Evolutionary conservation across 2,888 invertebrate genomes (phyloP), one percentile per base, ranked within the genome.

Genomic region (Drosophila tanythrix): DNA sequence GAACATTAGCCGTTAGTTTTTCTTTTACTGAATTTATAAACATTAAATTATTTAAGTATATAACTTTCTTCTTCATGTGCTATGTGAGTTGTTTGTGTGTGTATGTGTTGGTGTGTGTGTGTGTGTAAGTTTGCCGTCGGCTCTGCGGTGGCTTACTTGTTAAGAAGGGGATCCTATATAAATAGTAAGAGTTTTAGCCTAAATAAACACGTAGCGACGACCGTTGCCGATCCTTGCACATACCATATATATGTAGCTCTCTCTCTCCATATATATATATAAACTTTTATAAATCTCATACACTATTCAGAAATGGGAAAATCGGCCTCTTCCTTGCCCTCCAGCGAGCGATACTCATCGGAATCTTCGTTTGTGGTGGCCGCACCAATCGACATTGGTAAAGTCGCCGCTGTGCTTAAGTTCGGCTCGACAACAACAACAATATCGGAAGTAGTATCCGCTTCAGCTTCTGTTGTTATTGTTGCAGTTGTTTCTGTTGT

Each of bases 311-410:
- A 90, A 79, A 89, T 83, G 60, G 91, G 82, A 84, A 91, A 93
- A 79, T 92, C 91, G 56, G 79, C 82, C 62, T 93, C 93, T 61
- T 93, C 93, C 85, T 92, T 93, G 72, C 90, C 90, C 80, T 93
- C 93, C 72, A 93, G 90, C 56, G 93, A 93, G 58, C 93, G 92
- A 90, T 93, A 93, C 76, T 93, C 93, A 87, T 93, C 93, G 6
- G 93, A 93, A 83, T 93, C 93, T 70, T 92, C 92, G 67, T 91
- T 91, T 48, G 86, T 70, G 56, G 81, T 76, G 10, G 74, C 64
- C 18, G 88, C 78, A 64, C 81, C 91, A 76, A 83, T 62, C 8
- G 82, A 82, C 65, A 81, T 79, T 67, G 89, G 83, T 73, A 83
- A 69, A 35, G 67, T 73, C 35, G 83, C 60, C 38, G 72, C 74